A percentile compares a stretch with the other conserved stretches of the same genome.
These are phyloP conservation scores for Glaucidium brasilianum DNA, from an alignment of 2,113 vertebrate species.

Conservation along the genomic window DNA sequence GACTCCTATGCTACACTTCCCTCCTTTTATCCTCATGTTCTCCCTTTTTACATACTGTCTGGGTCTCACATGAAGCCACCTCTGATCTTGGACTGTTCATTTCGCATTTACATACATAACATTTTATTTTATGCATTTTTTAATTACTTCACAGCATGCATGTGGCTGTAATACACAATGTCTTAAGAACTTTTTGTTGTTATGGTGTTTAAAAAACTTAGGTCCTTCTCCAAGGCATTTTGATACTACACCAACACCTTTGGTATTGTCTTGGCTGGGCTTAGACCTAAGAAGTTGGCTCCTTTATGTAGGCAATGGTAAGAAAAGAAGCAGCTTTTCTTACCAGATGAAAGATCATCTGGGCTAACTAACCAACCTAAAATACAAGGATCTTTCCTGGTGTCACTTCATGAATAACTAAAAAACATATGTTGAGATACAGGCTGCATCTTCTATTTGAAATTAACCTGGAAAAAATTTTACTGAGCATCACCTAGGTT, in stretches of 20 bases:
- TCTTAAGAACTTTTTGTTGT: background rate
- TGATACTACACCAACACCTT: background rate
- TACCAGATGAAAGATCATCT: background rate
- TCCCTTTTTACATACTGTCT: background rate
- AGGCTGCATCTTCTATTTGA: background rate
- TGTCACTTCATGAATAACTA: background rate
- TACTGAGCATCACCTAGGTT: background rate
- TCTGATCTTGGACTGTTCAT: background rate
- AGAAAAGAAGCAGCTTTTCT: background rate
- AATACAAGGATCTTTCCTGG: background rate
- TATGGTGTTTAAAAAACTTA: fast-evolving
- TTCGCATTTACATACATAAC: background rate
- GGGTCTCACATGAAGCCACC: background rate
- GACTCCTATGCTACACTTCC: background rate
- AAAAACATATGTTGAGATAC: background rate
- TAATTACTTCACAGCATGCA: background rate
- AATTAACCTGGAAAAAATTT: background rate
- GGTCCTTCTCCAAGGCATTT: background rate
- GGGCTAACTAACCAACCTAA: background rate
- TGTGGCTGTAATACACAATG: background rate
- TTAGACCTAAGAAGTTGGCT: background rate
- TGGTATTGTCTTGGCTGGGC: background rate
- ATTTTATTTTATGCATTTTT: background rate
- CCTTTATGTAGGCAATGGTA: background rate
- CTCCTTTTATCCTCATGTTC: background rate